Base-by-base conservation (phyloP, 2,113 vertebrate genomes). In the Pteropus alecto region DNA sequence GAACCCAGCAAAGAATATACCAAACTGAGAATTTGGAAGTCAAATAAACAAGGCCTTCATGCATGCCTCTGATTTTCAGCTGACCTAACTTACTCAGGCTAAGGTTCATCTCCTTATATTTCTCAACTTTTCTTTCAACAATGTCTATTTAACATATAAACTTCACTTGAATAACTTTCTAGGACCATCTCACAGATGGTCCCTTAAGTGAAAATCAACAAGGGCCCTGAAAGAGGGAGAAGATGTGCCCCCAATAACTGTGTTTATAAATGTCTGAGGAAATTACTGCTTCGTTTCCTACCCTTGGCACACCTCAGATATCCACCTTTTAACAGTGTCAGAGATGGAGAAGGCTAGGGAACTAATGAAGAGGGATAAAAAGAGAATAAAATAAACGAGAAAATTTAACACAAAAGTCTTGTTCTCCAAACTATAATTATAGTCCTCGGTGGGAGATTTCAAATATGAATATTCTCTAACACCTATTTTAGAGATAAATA, bases 11-110 rank as follows among this genome's bases (percentile, higher is more conserved):
- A 79, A 83, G 2, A 54, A n/a, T 46, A 78, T 51, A 46, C 24
- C n/a, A 79, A 1, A 54, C 41, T 94, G 26, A 93, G 19, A 93
- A 67, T 92, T 79, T 85, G 28, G 24, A 85, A 74, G 89, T 77
- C 38, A 60, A 88, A 60, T 68, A 87, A 71, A 67, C 2, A 63
- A 67, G 16, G 2, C 11, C 33, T 94, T 77, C 41, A 86, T 86
- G 48, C 94, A 35, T 11, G 0, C 11, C 35, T 83, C 16, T 0
- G 19, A 43, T 89, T 65, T 38, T 89, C 28, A 51, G 18, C 43
- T 61, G 33, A 12, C 26, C 46, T 12, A 63, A 21, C 2, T 65
- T 82, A 61, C 48, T 71, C 0, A 51, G 24, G 15, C 11, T 70
- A 63, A 33, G 35, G 8, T 6, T 56, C 7, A 21, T n/a, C n/a